Conservation (phyloP, 2,888 invertebrate species). For the Campoplex nolae region DNA sequence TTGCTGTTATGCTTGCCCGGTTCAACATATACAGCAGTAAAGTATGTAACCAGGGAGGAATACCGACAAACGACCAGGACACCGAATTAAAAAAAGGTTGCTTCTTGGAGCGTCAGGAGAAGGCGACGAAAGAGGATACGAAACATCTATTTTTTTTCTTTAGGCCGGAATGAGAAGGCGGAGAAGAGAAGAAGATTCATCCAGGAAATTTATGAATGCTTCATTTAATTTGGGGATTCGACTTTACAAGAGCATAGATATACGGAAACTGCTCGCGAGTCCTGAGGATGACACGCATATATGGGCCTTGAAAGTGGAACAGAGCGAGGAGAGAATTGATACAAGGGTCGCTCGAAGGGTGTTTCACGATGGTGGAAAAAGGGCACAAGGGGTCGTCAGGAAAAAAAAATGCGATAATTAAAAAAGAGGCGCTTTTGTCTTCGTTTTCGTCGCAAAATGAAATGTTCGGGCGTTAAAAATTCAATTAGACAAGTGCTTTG, state of each 20-base stretch:
- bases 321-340: constrained; percentile 20
- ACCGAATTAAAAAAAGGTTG: constrained; percentile 63
- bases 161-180: constrained; percentile 39
- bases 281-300: constrained; percentile 32
- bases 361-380: constrained; percentile 29
- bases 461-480: constrained; percentile 73
- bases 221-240: constrained; percentile 77
- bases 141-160: constrained; percentile 64
- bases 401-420: constrained; percentile 74
- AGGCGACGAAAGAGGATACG: constrained; percentile 39
- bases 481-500: constrained; percentile 71
- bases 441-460: constrained; percentile 71
- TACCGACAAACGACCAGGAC: constrained; percentile 46
- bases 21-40: constrained; percentile 13
- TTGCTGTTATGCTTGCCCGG: constrained; percentile 18
- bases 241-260: constrained; percentile 53
- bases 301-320: not conserved
- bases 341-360: constrained; percentile 49
- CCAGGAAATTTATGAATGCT: constrained; percentile 76
- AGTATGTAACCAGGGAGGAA: constrained; percentile 29
- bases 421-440: constrained; percentile 74
- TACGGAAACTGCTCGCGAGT: constrained; percentile 16
- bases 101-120: constrained; percentile 1
- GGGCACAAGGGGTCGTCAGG: constrained; percentile 36
- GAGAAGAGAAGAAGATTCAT: constrained; percentile 56